These are phyloP conservation scores for Ptiloglossa arizonensis DNA, from an alignment of 1,140 invertebrate species.

Conservation along the genomic window DNA sequence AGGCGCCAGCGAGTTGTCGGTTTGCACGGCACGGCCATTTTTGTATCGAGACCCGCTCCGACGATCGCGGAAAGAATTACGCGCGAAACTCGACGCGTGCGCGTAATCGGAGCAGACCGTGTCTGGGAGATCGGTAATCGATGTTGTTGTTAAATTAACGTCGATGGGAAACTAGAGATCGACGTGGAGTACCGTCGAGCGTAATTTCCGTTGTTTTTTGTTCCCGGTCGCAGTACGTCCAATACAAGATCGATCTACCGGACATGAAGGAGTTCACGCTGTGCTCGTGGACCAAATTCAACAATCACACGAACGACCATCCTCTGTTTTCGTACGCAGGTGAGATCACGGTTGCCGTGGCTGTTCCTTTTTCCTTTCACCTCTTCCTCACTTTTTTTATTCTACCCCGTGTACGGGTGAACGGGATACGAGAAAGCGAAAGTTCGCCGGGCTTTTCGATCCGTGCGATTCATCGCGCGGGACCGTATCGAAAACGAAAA, in stretches of 20 bases:
- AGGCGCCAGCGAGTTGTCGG: background rate
- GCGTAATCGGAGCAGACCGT: constrained; percentile 8
- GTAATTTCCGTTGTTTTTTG: background rate
- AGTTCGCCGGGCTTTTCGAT: constrained; percentile 26
- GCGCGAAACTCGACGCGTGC: background rate
- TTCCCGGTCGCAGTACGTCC: constrained; percentile 81
- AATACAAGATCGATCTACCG: constrained; percentile 87
- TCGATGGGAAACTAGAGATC: background rate
- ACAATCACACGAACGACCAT: constrained; percentile 90
- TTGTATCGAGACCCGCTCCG: background rate
- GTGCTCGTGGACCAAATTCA: constrained; percentile 90
- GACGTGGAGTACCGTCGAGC: background rate
- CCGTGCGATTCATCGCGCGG: background rate
- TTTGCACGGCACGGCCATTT: background rate
- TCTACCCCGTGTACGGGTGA: background rate
- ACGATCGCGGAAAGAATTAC: background rate
- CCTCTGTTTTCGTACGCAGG: constrained; percentile 91
- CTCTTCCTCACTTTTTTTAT: background rate
- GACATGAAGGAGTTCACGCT: constrained; percentile 91
- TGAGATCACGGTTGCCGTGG: constrained; percentile 81
- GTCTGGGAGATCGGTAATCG: background rate
- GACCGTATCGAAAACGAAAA: background rate
- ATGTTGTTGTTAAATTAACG: constrained; percentile 9
- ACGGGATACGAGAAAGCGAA: constrained; percentile 42
- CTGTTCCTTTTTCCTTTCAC: constrained; percentile 45